phyloP scores from a whole-genome alignment of 1,140 invertebrate species.

The Pantala flavescens region DNA sequence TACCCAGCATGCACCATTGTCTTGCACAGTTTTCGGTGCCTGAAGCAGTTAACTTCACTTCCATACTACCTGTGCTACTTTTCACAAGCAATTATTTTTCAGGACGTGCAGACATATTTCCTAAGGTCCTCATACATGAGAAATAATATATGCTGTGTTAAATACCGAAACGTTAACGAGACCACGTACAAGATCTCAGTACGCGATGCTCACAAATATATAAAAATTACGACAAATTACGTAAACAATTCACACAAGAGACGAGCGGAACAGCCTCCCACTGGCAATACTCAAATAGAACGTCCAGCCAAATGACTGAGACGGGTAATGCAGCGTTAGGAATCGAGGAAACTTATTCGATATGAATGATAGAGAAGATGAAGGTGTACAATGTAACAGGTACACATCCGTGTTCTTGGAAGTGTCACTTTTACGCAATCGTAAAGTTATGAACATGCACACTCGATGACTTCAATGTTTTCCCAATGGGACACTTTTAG shows the following conservation, averaged over 20 bases:
- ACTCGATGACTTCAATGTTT: conserved; percentile 60
- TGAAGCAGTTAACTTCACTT: too few species aligned
- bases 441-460: conserved; percentile 43
- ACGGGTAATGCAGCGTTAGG: neutral
- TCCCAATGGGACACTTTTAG: conserved; percentile 59
- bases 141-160: too few species aligned
- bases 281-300: neutral
- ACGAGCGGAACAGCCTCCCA: neutral
- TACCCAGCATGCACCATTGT: too few species aligned
- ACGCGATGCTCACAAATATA: too few species aligned
- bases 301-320: neutral
- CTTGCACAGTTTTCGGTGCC: too few species aligned
- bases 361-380: neutral
- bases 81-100: too few species aligned
- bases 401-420: neutral
- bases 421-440: neutral
- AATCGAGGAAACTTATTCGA: neutral
- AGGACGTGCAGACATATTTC: too few species aligned
- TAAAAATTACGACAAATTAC: too few species aligned
- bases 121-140: too few species aligned
- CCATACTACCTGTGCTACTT: too few species aligned
- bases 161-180: too few species aligned
- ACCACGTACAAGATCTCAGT: too few species aligned
- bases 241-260: neutral
- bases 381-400: neutral